Base-by-base conservation (phyloP, 2,888 invertebrate genomes). In the Phengaris alcon region DNA sequence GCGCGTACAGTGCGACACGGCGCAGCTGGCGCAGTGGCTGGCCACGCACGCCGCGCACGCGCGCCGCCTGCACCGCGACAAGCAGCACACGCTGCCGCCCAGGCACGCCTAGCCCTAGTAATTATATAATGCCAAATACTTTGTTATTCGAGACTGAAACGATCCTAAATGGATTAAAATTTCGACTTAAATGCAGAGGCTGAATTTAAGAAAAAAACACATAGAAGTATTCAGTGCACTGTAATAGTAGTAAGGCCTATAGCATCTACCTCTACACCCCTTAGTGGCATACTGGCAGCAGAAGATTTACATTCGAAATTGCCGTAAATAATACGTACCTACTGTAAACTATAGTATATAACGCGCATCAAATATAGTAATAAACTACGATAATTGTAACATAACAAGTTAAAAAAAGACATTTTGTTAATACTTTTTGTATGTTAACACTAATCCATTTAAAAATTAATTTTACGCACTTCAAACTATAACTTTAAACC, bases 21-120 rank as follows among this genome's bases (percentile, higher is more conserved):
- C 94, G 77, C 95, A 94, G 80, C 94, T 97, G 79, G 97, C 97
- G 22, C 94, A 94, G 79, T 95, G 95, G 91, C 95, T 96, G 79
- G 95, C 96, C 48, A 95, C 96, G 80, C 96, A 98, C 94, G 97
- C 98, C 79, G 97, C 97, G 84, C 97, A 97, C 89, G 98, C 98
- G 76, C 97, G 97, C 87, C 96, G 96, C 83, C 95, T 98, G 85
- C 96, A 96, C 90, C 96, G 97, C 86, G 98, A 98, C 91, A 94
- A 95, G 79, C 94, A 95, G 83, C 96, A 97, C 85, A 97, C 97
- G 75, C 93, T 96, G 79, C 93, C 80, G 76, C 87, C 89, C 76
- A 85, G 83, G 83, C 82, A 83, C 81, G 15, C 81, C 12, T 86
- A 87, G 83, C 80, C 82, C 22, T 86, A 80, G 55, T 44, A 64